Conservation (phyloP, 2,113 vertebrate species). For the Proterorhinus semilunaris region DNA sequence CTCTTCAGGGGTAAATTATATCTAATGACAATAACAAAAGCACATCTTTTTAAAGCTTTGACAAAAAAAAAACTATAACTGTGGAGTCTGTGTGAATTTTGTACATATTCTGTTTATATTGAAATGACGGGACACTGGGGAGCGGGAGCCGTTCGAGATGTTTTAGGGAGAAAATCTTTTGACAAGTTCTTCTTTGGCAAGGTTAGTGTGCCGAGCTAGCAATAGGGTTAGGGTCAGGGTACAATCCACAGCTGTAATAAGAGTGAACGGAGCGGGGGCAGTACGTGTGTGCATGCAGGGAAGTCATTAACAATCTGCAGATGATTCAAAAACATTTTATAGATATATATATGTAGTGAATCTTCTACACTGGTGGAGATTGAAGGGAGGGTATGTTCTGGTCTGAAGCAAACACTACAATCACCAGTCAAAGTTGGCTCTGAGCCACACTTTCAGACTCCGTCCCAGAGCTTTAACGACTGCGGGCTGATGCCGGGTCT, state of each 20-base stretch:
- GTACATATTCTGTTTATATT: slow-evolving; percentile 67
- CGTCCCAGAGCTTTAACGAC: too few species aligned
- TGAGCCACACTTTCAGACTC: too few species aligned
- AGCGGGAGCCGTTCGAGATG: neutral
- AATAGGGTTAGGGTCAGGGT: slow-evolving; percentile 73
- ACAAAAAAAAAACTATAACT: slow-evolving; percentile 23
- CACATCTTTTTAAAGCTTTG: slow-evolving; percentile 65
- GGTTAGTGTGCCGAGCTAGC: slow-evolving; percentile 35
- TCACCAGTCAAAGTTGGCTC: too few species aligned
- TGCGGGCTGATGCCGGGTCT: too few species aligned
- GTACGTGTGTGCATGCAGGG: neutral
- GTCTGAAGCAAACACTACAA: too few species aligned
- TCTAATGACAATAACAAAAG: slow-evolving; percentile 49
- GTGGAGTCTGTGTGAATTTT: slow-evolving; percentile 53
- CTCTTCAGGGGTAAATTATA: slow-evolving; percentile 65
- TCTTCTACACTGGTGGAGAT: too few species aligned
- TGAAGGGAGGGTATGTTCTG: too few species aligned
- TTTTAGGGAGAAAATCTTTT: slow-evolving; percentile 42
- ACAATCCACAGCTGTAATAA: slow-evolving; percentile 62
- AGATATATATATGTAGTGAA: too few species aligned
- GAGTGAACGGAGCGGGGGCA: slow-evolving; percentile 34
- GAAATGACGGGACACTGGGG: slow-evolving; percentile 17
- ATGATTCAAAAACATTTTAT: too few species aligned
- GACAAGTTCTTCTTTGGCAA: slow-evolving; percentile 26
- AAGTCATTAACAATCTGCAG: neutral